These are phyloP conservation scores for Pseudomugil gertrudae DNA, from an alignment of 2,797 vertebrate genomes.

Conservation along the genomic window DNA sequence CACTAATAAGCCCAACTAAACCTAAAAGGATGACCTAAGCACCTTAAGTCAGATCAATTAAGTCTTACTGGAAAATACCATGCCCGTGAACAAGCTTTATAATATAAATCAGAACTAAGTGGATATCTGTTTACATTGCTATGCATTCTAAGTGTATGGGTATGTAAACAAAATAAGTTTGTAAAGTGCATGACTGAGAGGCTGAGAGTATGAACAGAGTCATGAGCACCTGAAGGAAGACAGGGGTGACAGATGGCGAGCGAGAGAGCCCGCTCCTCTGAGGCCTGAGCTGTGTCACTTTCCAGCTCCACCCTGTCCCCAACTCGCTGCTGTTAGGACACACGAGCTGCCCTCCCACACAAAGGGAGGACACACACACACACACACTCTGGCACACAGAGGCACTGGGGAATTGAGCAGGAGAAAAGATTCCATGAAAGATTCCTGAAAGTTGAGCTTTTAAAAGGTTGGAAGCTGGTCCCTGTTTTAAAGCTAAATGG, in stretches of 20 bases:
- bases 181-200: background rate
- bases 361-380: slow-evolving; percentile 59
- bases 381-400: slow-evolving; percentile 52
- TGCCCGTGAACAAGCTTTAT: background rate
- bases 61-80: background rate
- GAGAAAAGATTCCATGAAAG: slow-evolving; percentile 84
- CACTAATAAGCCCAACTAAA: background rate
- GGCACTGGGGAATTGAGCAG: slow-evolving; percentile 65
- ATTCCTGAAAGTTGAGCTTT: slow-evolving; percentile 87
- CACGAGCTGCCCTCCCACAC: slow-evolving; percentile 63
- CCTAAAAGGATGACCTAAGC: background rate
- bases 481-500: slow-evolving; percentile 78
- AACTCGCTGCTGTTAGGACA: slow-evolving; percentile 75
- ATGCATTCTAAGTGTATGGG: background rate
- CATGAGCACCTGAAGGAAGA: slow-evolving; percentile 36
- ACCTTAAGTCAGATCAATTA: background rate
- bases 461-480: slow-evolving; percentile 79
- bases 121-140: background rate
- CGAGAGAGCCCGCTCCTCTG: slow-evolving; percentile 72
- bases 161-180: slow-evolving; percentile 6
- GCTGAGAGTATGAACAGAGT: slow-evolving; percentile 34
- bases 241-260: slow-evolving; percentile 81
- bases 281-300: slow-evolving; percentile 78
- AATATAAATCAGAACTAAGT: background rate
- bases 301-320: slow-evolving; percentile 77